Evolutionary conservation across 2,113 vertebrate genomes (phyloP).

Genomic region (Notothenia coriiceps): DNA sequence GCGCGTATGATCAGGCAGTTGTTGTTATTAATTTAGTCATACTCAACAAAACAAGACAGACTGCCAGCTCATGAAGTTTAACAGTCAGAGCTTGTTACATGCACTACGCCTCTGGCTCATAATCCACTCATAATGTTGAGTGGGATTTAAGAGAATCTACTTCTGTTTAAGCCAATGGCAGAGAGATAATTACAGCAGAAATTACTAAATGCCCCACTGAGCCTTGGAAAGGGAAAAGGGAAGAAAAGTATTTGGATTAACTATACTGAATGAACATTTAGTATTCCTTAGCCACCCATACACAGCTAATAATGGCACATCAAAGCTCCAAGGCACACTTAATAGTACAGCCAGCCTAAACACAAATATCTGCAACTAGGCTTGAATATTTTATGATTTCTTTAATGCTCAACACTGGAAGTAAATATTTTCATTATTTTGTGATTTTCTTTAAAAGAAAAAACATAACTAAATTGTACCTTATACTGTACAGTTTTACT

Average conservation of each 20-base stretch:
- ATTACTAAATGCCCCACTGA: conserved; percentile 71
- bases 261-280: conserved; percentile 68
- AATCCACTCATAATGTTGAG: conserved; percentile 73
- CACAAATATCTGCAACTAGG: conserved; percentile 45
- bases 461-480: conserved; percentile 47
- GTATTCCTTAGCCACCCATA: conserved; percentile 59
- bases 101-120: conserved; percentile 50
- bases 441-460: conserved; percentile 29
- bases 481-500: conserved; percentile 32
- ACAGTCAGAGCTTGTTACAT: conserved; percentile 58
- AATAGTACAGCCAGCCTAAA: conserved; percentile 58
- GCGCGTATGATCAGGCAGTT: conserved; percentile 10
- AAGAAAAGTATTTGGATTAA: conserved; percentile 68
- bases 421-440: conserved; percentile 30
- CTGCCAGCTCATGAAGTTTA: conserved; percentile 45
- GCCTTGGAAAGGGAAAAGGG: conserved; percentile 49
- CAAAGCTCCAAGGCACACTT: conserved; percentile 51
- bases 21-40: conserved; percentile 13
- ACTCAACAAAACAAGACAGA: conserved; percentile 27
- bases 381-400: conserved; percentile 57
- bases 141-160: conserved; percentile 73
- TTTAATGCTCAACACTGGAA: conserved; percentile 36
- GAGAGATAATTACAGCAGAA: conserved; percentile 73
- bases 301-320: conserved; percentile 69
- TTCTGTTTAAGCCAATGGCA: conserved; percentile 64